Percentiles rank a stretch among this genome's conserved stretches.
These are phyloP conservation scores for Thalassoma bifasciatum DNA, from an alignment of 2,113 vertebrate species.

Conservation along the genomic window DNA sequence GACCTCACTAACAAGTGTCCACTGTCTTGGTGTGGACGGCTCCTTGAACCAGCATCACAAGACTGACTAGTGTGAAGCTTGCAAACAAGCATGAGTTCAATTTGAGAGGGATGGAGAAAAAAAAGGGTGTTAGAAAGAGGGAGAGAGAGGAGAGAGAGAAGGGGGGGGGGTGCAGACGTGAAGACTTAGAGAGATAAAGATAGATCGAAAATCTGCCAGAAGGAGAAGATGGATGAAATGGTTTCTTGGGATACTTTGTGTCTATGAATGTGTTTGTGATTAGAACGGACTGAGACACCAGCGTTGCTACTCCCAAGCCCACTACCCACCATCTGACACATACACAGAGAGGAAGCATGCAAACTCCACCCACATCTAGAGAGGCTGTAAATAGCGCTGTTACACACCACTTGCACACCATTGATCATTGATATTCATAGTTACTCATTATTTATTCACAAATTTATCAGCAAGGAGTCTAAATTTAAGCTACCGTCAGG, in stretches of 20 bases:
- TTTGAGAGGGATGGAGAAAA: neutral
- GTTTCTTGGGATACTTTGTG: constrained; percentile 12
- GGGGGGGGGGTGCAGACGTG: neutral
- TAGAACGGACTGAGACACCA: constrained; percentile 30
- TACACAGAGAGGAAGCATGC: constrained; percentile 15
- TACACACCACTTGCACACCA: constrained; percentile 36
- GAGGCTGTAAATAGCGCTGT: constrained; percentile 45
- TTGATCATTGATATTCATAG: constrained; percentile 53
- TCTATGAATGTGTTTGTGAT: constrained; percentile 19
- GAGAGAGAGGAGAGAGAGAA: neutral
- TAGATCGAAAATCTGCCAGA: constrained; percentile 42
- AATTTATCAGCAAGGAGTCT: constrained; percentile 39
- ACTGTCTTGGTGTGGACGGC: constrained; percentile 46
- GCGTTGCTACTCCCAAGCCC: constrained; percentile 25
- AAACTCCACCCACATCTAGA: constrained; percentile 39
- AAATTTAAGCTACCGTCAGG: constrained; percentile 30
- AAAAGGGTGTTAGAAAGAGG: neutral
- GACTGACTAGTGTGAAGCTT: constrained; percentile 43
- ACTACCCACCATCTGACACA: constrained; percentile 47
- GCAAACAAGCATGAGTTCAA: constrained; percentile 58
- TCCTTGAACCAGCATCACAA: constrained; percentile 62
- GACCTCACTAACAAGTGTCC: constrained; percentile 57
- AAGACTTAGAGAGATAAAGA: constrained; percentile 35
- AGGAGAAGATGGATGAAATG: constrained; percentile 34
- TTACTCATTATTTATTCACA: constrained; percentile 53